Percentiles rank a stretch among this genome's conserved stretches.
These are phyloP conservation scores for Platygyra sinensis DNA, from an alignment of 64 coral and sea anemone genomes.

Conservation along the genomic window DNA sequence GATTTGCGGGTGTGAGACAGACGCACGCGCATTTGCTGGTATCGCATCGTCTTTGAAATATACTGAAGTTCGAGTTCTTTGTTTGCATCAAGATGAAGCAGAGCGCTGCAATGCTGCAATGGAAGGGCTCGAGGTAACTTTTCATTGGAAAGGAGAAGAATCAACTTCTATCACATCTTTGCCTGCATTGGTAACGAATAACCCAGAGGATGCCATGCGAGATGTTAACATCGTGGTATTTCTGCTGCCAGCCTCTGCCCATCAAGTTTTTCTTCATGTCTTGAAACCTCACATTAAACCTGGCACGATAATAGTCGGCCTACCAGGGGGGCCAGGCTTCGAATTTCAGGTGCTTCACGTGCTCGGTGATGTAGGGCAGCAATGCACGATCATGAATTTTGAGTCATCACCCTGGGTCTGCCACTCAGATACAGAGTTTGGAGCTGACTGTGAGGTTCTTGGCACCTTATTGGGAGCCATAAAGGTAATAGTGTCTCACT, in stretches of 20 bases:
- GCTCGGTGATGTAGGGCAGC: not conserved
- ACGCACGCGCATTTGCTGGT: conserved; percentile 57
- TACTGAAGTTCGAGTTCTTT: conserved; percentile 64
- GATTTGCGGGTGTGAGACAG: conserved; percentile 68
- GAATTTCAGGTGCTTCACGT: not conserved
- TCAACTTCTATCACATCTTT: not conserved
- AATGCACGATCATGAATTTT: conserved; percentile 27
- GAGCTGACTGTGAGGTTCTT: conserved; percentile 8
- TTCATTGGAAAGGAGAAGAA: conserved; percentile 19
- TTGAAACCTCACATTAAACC: conserved; percentile 21
- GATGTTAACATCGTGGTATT: conserved; percentile 46
- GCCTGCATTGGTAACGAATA: not conserved
- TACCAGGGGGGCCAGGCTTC: conserved; percentile 34
- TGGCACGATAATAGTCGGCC: conserved; percentile 29
- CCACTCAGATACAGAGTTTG: conserved; percentile 26
- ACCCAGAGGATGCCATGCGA: conserved; percentile 20
- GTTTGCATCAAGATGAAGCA: conserved; percentile 63
- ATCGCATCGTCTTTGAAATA: conserved; percentile 47
- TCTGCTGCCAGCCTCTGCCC: conserved; percentile 32
- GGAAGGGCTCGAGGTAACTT: conserved; percentile 3
- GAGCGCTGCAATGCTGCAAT: conserved; percentile 47
- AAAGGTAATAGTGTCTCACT: not conserved
- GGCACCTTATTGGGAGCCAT: not conserved
- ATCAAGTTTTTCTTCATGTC: conserved; percentile 1
- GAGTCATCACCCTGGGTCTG: conserved; percentile 35